A percentile compares a stretch with the other conserved stretches of the same genome.
These are phyloP conservation scores for Scrobipalpa atriplicella DNA, from an alignment of 2,888 invertebrate species.

Conservation along the genomic window DNA sequence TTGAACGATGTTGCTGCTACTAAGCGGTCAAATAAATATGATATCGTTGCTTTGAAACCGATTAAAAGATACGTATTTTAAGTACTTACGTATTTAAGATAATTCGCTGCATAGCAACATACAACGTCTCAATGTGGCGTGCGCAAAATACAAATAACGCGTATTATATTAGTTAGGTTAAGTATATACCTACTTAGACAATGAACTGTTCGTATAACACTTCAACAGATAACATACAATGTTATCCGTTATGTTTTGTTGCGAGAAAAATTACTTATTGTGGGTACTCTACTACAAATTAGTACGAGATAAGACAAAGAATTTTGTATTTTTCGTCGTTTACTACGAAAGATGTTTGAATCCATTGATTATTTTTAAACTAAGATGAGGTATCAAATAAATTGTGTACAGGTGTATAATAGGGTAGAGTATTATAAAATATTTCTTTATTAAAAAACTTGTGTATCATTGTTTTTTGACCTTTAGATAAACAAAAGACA, in stretches of 20 bases:
- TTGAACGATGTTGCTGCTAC: too few species aligned
- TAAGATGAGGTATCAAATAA: too few species aligned
- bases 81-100: not conserved
- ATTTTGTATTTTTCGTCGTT: not conserved
- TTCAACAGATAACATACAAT: slow-evolving; percentile 1
- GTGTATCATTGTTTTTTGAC: too few species aligned
- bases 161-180: not conserved
- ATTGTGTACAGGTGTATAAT: too few species aligned
- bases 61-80: not conserved
- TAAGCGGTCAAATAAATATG: not conserved
- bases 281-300: slow-evolving; percentile 18
- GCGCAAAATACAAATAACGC: not conserved
- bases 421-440: too few species aligned
- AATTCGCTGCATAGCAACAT: not conserved
- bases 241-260: slow-evolving; percentile 18
- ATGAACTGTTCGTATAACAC: not conserved
- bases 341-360: not conserved
- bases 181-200: not conserved
- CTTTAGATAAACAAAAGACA: too few species aligned
- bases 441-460: too few species aligned
- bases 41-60: not conserved
- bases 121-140: not conserved
- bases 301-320: slow-evolving; percentile 1
- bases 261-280: slow-evolving; percentile 24
- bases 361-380: too few species aligned